Conservation (phyloP, 2,113 vertebrate species). For the Seriola aureovittata region DNA sequence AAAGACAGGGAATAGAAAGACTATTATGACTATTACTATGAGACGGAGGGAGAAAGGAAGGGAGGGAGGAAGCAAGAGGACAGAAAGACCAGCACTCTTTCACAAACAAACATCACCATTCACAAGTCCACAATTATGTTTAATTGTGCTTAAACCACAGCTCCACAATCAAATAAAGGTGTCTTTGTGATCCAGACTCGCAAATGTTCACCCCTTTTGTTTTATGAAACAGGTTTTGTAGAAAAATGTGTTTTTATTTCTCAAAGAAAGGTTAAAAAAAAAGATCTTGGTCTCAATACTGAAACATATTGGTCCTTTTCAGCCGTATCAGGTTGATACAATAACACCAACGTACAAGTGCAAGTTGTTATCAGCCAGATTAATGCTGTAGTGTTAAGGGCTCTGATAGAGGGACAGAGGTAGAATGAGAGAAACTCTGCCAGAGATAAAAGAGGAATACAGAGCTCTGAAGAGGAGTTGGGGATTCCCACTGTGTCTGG, state of each 20-base stretch:
- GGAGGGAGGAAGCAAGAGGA: neutral
- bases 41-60: neutral
- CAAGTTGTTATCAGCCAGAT: neutral
- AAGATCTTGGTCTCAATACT: neutral
- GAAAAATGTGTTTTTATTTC: too few relatives aligned
- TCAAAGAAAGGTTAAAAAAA: neutral
- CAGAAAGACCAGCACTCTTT: neutral
- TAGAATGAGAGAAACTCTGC: neutral
- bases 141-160: neutral
- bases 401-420: neutral
- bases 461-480: slow-evolving; percentile 18
- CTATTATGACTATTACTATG: neutral
- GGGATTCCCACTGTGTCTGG: slow-evolving; percentile 54
- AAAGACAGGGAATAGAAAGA: neutral
- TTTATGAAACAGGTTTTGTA: too few relatives aligned
- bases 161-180: neutral
- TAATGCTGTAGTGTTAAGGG: neutral
- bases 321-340: neutral
- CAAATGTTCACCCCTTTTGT: neutral
- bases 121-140: neutral
- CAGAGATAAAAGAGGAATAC: slow-evolving; percentile 16
- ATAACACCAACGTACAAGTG: neutral
- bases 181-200: neutral
- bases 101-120: neutral
- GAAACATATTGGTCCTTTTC: neutral